Percentiles rank a stretch among this genome's conserved stretches.
These are phyloP conservation scores for Bombus confusus DNA, from an alignment of 1,140 invertebrate genomes.

Conservation along the genomic window DNA sequence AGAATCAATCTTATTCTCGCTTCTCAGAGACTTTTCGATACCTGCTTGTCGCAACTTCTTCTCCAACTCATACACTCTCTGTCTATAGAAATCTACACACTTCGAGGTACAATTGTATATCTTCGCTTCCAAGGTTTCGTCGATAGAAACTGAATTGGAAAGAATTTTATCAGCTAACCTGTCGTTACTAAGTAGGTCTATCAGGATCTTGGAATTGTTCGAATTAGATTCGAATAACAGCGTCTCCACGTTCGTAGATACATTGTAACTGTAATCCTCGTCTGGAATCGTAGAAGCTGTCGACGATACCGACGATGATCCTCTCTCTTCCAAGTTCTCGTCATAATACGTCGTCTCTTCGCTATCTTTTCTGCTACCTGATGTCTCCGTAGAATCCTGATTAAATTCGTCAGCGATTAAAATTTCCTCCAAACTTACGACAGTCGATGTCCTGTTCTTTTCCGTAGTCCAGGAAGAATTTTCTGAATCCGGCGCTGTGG, in stretches of 20 bases:
- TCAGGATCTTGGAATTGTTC: background rate
- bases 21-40: background rate
- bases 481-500: background rate
- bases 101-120: background rate
- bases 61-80: background rate
- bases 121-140: no score
- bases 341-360: constrained; percentile 8
- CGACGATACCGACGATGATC: background rate
- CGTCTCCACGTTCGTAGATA: background rate
- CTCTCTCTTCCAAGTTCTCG: background rate
- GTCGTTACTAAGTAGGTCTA: background rate
- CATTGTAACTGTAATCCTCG: background rate
- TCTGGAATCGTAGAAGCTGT: background rate
- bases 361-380: background rate
- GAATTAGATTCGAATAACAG: constrained; percentile 5
- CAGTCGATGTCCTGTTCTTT: no score
- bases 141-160: rapidly evolving
- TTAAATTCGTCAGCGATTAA: background rate
- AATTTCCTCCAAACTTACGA: background rate
- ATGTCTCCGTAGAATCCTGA: background rate
- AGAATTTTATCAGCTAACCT: background rate
- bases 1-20: constrained; percentile 57
- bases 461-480: background rate
- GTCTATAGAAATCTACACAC: background rate
- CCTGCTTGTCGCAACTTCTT: background rate